These are phyloP conservation scores for Ramphastos sulfuratus DNA, from an alignment of 2,113 vertebrate genomes.

Conservation along the genomic window DNA sequence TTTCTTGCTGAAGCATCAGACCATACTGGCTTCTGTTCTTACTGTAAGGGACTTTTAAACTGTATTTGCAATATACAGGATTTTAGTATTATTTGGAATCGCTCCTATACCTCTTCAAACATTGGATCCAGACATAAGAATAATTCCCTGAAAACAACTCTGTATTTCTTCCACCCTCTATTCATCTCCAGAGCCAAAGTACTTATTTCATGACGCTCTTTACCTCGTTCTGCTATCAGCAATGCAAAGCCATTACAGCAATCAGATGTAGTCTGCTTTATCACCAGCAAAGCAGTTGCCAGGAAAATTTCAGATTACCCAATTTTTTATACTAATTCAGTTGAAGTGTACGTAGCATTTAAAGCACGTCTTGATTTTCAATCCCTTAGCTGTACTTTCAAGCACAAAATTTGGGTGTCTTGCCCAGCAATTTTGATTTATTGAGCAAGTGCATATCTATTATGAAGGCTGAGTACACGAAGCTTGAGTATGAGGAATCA, in stretches of 20 bases:
- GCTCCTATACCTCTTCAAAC: not conserved
- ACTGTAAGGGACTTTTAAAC: not conserved
- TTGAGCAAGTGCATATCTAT: not conserved
- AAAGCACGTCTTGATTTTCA: not conserved
- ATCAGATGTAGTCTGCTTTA: conserved; percentile 16
- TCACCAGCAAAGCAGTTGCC: not conserved
- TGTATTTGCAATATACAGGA: not conserved
- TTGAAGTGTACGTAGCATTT: not conserved
- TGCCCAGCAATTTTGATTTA: not conserved
- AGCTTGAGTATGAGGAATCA: not conserved
- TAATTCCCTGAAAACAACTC: not conserved
- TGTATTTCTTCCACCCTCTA: not conserved
- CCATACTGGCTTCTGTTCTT: not conserved
- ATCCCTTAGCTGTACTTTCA: not conserved
- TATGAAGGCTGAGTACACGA: not conserved
- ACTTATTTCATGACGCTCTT: not conserved
- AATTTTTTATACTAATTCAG: not conserved
- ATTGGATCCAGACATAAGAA: not conserved
- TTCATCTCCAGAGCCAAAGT: not conserved
- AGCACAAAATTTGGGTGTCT: not conserved
- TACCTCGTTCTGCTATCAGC: not conserved
- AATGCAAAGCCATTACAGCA: not conserved
- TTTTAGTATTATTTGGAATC: not conserved
- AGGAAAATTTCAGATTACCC: conserved; percentile 1
- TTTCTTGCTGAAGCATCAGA: not conserved